phyloP scores from a whole-genome alignment of 2,888 invertebrate species.

The Creontiades dilutus region DNA sequence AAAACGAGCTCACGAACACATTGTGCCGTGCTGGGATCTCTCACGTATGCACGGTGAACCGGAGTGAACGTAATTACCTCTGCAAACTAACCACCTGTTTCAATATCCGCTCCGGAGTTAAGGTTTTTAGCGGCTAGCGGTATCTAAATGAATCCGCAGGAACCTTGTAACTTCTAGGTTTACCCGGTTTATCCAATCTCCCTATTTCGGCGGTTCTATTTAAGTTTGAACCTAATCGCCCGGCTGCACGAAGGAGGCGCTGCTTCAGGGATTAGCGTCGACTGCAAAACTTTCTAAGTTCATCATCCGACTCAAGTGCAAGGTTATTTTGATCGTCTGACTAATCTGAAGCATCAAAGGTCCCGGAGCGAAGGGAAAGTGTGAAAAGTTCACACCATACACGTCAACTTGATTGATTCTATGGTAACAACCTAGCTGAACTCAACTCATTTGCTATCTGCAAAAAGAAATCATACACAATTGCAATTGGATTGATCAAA shows the following conservation, averaged over 20 bases:
- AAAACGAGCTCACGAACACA: not conserved
- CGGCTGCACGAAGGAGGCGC: slow-evolving; percentile 8
- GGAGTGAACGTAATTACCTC: not conserved
- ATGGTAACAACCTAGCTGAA: no score
- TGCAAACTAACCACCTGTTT: slow-evolving; percentile 22
- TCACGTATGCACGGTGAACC: not conserved
- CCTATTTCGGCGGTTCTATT: slow-evolving; percentile 9
- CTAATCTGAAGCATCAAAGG: not conserved
- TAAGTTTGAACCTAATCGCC: slow-evolving; percentile 19
- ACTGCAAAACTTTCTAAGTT: not conserved
- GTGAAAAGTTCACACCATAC: no score
- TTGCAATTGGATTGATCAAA: no score
- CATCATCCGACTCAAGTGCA: slow-evolving; percentile 13
- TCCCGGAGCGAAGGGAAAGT: no score
- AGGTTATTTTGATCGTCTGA: slow-evolving; percentile 17
- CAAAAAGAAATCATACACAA: no score
- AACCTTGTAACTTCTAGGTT: slow-evolving; percentile 1
- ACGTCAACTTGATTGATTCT: no score
- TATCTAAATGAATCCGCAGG: slow-evolving; percentile 24
- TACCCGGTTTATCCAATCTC: slow-evolving; percentile 12
- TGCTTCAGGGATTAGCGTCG: not conserved
- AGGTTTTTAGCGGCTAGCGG: slow-evolving; percentile 3
- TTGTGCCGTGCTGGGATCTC: not conserved
- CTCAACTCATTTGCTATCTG: no score
- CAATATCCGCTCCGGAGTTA: not conserved